A percentile compares a stretch with the other conserved stretches of the same genome.
These are phyloP conservation scores for Stenotaenia linearis DNA, from an alignment of 2,888 invertebrate species.

Conservation along the genomic window DNA sequence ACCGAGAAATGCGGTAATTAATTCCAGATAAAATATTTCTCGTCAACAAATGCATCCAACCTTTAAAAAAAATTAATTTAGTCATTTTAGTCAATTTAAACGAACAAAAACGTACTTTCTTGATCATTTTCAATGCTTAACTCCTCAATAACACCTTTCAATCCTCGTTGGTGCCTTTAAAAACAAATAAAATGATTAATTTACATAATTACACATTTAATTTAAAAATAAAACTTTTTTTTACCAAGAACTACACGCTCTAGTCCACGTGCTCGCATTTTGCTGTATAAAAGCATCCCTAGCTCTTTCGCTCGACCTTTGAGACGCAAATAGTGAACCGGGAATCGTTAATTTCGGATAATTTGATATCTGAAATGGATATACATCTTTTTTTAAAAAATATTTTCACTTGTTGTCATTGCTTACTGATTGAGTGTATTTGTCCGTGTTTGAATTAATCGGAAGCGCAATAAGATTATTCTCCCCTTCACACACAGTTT, in stretches of 20 bases:
- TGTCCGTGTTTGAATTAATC: not conserved
- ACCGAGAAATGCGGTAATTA: not conserved
- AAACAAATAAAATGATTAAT: not conserved
- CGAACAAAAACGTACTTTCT: not conserved
- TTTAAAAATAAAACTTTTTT: not conserved
- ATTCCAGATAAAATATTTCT: not conserved
- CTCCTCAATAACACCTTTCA: conserved; percentile 32
- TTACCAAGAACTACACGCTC: conserved; percentile 31
- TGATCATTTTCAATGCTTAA: conserved; percentile 27
- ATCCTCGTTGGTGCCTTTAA: conserved; percentile 31
- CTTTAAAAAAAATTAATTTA: not conserved
- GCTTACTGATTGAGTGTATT: not conserved
- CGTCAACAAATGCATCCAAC: not conserved
- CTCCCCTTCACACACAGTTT: conserved; percentile 15
- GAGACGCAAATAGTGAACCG: not conserved
- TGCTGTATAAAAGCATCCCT: conserved; percentile 32
- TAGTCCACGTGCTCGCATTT: conserved; percentile 31
- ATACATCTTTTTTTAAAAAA: not conserved
- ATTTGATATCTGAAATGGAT: not conserved
- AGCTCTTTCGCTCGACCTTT: conserved; percentile 29
- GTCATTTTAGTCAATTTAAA: not conserved
- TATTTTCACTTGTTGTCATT: not conserved
- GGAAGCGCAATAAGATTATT: not conserved
- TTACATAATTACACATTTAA: not conserved
- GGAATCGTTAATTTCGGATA: not conserved